Evolutionary conservation across 2,888 invertebrate species (phyloP).

Genomic region (Clivina fossor): DNA sequence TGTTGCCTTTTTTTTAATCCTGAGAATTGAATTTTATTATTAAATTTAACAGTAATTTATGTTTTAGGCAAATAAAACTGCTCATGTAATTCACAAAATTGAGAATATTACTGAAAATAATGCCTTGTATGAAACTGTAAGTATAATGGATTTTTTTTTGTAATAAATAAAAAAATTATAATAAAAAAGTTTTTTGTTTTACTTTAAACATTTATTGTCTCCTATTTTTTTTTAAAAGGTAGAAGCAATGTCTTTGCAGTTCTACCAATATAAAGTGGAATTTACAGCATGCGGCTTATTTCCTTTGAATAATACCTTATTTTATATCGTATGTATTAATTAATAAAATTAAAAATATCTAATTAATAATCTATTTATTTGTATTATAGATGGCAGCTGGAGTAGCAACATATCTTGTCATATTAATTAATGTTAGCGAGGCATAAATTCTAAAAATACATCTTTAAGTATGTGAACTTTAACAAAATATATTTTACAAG

Average conservation of each 20-base stretch:
- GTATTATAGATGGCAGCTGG: slow-evolving; percentile 20
- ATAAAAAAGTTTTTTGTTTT: not conserved
- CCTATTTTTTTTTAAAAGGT: slow-evolving; percentile 30
- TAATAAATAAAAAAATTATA: not conserved
- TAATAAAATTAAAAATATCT: not conserved
- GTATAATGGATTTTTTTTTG: too few species aligned
- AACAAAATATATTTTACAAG: too few species aligned
- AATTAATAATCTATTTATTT: slow-evolving; percentile 1
- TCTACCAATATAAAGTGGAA: slow-evolving; percentile 36
- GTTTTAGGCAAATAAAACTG: slow-evolving; percentile 14
- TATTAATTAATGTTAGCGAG: slow-evolving; percentile 21
- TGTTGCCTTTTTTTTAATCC: too few species aligned
- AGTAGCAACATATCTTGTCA: slow-evolving; percentile 15
- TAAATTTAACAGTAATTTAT: too few species aligned
- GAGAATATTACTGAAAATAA: not conserved
- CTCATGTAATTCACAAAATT: slow-evolving; percentile 19
- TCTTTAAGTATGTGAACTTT: too few species aligned
- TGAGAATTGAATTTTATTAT: too few species aligned
- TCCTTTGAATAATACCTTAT: slow-evolving; percentile 36
- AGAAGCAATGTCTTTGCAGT: slow-evolving; percentile 37
- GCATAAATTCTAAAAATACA: not conserved
- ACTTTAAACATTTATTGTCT: not conserved
- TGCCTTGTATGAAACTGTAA: slow-evolving; percentile 9
- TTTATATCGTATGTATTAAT: slow-evolving; percentile 36
- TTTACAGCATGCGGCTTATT: slow-evolving; percentile 39